Evolutionary conservation across 1,140 invertebrate genomes (phyloP).

Genomic region (Sminthurides bifidus): DNA sequence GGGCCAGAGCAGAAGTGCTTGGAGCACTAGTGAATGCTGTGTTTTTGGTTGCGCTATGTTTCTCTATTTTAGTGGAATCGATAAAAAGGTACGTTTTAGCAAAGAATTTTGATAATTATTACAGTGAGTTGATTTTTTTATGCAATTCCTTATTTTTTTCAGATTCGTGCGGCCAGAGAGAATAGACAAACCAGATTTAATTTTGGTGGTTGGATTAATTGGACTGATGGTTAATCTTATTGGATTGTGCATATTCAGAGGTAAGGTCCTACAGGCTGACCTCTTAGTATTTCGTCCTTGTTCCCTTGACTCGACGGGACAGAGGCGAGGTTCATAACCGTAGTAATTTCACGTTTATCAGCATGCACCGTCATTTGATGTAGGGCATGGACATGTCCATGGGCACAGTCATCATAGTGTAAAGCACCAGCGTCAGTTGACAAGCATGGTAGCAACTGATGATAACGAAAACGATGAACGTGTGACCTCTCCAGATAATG

Average conservation of each 20-base stretch:
- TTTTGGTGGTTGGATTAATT: conserved; percentile 62
- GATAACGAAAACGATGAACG: conserved; percentile 69
- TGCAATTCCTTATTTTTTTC: conserved; percentile 18
- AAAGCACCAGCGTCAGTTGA: conserved; percentile 38
- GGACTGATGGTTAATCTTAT: conserved; percentile 73
- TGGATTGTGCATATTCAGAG: conserved; percentile 68
- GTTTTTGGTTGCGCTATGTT: conserved; percentile 83
- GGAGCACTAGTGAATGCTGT: conserved; percentile 86
- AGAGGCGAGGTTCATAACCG: neutral
- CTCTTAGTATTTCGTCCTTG: conserved; percentile 16
- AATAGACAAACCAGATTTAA: conserved; percentile 64
- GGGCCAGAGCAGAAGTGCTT: conserved; percentile 84
- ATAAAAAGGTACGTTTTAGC: conserved; percentile 51
- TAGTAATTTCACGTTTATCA: neutral
- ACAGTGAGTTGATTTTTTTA: neutral
- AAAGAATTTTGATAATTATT: neutral
- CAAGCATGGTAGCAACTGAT: conserved; percentile 49
- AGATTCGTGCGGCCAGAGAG: conserved; percentile 46
- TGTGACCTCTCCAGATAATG: conserved; percentile 41
- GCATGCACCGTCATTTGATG: neutral
- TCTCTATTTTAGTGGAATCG: conserved; percentile 81
- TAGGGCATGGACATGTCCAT: conserved; percentile 45
- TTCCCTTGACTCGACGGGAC: conserved; percentile 7
- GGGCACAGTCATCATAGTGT: conserved; percentile 51
- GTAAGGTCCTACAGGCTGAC: conserved; percentile 52